Evolutionary conservation across 1,140 invertebrate genomes (phyloP).

Genomic region (Gonioctena quinquepunctata): DNA sequence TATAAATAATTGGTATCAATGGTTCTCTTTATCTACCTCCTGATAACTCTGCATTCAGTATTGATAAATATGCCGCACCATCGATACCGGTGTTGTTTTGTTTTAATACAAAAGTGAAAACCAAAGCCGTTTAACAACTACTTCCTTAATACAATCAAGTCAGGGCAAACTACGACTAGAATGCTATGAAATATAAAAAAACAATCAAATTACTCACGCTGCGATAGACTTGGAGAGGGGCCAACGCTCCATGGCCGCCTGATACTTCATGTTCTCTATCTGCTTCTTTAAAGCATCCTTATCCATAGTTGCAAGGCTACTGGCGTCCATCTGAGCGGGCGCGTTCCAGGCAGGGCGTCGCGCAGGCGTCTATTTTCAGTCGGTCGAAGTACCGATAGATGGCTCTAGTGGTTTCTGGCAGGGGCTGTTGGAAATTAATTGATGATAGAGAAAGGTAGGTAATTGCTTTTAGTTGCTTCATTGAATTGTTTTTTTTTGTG

Average conservation of each 20-base stretch:
- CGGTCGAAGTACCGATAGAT: conserved; percentile 12
- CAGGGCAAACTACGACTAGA: background rate
- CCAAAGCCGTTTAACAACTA: background rate
- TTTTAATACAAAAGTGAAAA: background rate
- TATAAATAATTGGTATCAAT: too few species aligned
- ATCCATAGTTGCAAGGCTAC: conserved; percentile 92
- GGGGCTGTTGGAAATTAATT: background rate
- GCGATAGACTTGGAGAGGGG: conserved; percentile 90
- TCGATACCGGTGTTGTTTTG: background rate
- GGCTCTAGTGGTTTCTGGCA: conserved; percentile 9
- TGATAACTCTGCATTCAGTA: too few species aligned
- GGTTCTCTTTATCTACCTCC: too few species aligned
- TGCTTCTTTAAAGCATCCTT: conserved; percentile 96
- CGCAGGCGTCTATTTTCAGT: conserved; percentile 45
- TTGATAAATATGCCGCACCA: background rate
- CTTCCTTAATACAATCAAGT: background rate
- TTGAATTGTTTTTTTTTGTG: background rate
- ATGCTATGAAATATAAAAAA: background rate
- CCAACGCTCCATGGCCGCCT: conserved; percentile 94
- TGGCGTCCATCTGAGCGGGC: conserved; percentile 61
- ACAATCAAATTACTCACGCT: conserved; percentile 75
- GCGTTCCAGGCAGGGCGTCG: conserved; percentile 39
- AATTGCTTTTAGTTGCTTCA: background rate
- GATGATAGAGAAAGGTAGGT: background rate
- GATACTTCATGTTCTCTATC: conserved; percentile 96